These are phyloP conservation scores for Oryzias sinensis DNA, from an alignment of 2,797 vertebrate species.

Conservation along the genomic window DNA sequence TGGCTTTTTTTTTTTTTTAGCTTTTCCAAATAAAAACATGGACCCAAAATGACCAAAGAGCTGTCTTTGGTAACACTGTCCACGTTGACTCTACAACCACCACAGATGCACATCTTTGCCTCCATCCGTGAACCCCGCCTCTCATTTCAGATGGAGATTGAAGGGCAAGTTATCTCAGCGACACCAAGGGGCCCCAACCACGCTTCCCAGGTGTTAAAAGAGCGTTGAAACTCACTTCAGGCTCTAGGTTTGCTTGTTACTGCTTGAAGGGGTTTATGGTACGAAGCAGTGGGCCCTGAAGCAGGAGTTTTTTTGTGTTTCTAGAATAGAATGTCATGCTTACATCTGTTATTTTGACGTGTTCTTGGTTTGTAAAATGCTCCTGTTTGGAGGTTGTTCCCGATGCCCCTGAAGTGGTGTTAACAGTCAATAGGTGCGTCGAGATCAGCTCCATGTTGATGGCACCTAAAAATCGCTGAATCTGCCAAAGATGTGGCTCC, in stretches of 20 bases:
- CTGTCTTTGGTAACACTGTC: slow-evolving; percentile 17
- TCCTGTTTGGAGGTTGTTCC: slow-evolving; percentile 58
- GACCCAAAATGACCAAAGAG: slow-evolving; percentile 2
- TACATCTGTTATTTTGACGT: slow-evolving; percentile 60
- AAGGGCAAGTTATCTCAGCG: slow-evolving; percentile 52
- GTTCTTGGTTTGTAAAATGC: slow-evolving; percentile 52
- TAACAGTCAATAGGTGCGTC: slow-evolving; percentile 51
- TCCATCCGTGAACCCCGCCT: slow-evolving; percentile 61
- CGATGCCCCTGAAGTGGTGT: slow-evolving; percentile 45
- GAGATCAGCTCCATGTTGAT: slow-evolving; percentile 65
- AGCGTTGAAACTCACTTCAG: no score
- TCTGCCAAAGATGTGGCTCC: slow-evolving; percentile 49
- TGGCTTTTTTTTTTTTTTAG: no score
- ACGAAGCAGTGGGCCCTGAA: slow-evolving; percentile 62
- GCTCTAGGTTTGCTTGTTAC: slow-evolving; percentile 45
- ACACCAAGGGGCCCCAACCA: no score
- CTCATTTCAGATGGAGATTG: slow-evolving; percentile 69
- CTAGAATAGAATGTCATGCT: slow-evolving; percentile 44
- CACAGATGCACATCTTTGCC: slow-evolving; percentile 59
- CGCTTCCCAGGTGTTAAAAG: no score
- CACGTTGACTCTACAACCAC: slow-evolving; percentile 52
- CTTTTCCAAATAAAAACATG: no score
- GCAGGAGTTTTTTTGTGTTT: slow-evolving; percentile 57
- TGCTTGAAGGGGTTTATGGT: slow-evolving; percentile 61
- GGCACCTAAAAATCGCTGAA: slow-evolving; percentile 8